Conservation (phyloP, 2,113 vertebrate species). For the Perca flavescens region DNA sequence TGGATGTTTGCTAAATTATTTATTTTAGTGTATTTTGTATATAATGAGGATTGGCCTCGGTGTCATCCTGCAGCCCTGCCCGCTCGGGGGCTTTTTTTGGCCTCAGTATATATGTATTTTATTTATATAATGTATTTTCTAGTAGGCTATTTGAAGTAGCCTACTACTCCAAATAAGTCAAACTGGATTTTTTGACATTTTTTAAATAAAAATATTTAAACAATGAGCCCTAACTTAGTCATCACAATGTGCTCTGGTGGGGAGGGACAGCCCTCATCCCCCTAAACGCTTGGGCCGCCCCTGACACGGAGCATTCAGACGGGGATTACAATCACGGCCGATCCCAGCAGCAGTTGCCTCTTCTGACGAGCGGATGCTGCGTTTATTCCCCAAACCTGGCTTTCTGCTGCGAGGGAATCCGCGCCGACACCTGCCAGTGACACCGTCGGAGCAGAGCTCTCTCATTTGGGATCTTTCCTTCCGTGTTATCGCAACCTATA, state of each 20-base stretch:
- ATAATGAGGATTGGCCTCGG: too few species aligned
- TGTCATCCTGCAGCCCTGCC: too few species aligned
- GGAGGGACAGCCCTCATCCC: neutral
- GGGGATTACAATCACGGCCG: slow-evolving; percentile 27
- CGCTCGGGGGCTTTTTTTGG: too few species aligned
- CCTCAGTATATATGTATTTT: too few species aligned
- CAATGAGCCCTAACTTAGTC: neutral
- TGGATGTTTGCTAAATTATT: neutral
- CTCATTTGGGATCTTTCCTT: slow-evolving; percentile 14
- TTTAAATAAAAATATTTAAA: neutral
- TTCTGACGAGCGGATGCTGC: neutral
- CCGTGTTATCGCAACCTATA: neutral
- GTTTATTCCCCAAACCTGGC: slow-evolving; percentile 39
- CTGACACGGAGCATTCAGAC: slow-evolving; percentile 31
- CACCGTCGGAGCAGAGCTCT: neutral
- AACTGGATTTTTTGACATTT: neutral
- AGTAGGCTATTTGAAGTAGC: too few species aligned
- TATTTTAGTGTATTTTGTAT: neutral
- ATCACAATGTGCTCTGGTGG: neutral
- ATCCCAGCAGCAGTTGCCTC: slow-evolving; percentile 4
- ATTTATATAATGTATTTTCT: neutral
- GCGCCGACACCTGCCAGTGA: slow-evolving; percentile 39
- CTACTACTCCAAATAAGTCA: neutral
- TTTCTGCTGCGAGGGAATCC: slow-evolving; percentile 44
- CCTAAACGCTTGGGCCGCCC: neutral